Conservation (phyloP, 2,113 vertebrate genomes). For the Tympanuchus pallidicinctus region DNA sequence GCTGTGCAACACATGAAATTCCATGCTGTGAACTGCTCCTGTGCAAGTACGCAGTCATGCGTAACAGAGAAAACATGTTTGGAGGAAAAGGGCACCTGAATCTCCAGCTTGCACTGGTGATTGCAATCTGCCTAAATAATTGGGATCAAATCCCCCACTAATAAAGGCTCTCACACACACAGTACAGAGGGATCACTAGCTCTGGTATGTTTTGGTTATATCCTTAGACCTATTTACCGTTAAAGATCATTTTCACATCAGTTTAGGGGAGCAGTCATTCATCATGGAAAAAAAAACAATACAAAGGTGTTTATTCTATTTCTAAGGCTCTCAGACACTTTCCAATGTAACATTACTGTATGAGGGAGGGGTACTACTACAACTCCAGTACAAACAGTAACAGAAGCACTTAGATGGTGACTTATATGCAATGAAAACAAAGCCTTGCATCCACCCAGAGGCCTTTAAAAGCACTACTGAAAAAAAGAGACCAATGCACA, state of each 20-base stretch:
- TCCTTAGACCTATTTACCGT: not conserved
- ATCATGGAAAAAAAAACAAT: not conserved
- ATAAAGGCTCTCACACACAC: not conserved
- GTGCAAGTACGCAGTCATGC: not conserved
- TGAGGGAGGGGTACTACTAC: not conserved
- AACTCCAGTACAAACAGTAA: not conserved
- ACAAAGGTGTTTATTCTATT: not conserved
- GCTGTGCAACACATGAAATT: not conserved
- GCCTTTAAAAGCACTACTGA: not conserved
- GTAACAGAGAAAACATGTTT: not conserved
- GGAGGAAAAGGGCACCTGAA: not conserved
- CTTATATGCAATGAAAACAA: not conserved
- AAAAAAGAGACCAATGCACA: not conserved
- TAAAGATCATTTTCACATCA: not conserved
- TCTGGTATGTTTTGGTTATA: not conserved
- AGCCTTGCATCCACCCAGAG: not conserved
- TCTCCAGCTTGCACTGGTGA: not conserved
- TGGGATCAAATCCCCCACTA: not conserved
- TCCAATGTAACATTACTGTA: not conserved
- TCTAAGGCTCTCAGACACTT: not conserved
- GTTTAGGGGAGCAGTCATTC: not conserved
- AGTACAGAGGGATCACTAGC: not conserved
- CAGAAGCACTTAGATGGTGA: not conserved
- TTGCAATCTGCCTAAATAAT: not conserved
- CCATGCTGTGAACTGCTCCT: not conserved